Base-by-base conservation (phyloP, 2,888 invertebrate genomes). In the Mamestra brassicae region DNA sequence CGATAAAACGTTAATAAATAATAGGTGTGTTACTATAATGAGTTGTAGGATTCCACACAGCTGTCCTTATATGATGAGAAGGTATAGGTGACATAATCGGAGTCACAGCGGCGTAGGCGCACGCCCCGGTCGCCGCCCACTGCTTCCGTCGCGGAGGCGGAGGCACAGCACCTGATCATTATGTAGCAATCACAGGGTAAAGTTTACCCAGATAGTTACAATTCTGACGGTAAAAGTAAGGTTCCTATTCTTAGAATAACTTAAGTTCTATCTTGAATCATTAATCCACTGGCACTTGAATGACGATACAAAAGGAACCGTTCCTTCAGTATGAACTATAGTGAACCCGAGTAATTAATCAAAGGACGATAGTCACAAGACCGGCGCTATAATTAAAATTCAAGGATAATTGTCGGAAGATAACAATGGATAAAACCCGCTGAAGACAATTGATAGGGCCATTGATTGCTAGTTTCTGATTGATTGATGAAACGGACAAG, bases 131-230 rank as follows among this genome's bases (percentile, higher is more conserved):
- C 88, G 84, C 92, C 96, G 92, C 96, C 96, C 94, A 96, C 96
- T 67, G 94, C 93, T 95, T 96, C 96, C 96, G 96, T 91, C 90
- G 94, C 90, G 92, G 93, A 92, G 95, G 95, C 94, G 95, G 89
- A 87, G 87, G 89, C 90, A 90, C 90, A 92, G 89, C 94, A 95
- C 94, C 95, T 95, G 95, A 95, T 94, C 91, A 88, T 88, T 90
- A 88, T 93, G 91, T 90, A 89, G 93, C 91, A 92, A 93, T 90
- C 90, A 91, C 87, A 84, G 82, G 78, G 80, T 85, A 87, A 85
- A 85, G 82, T 85, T 89, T 85, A 87, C 80, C 83, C 74, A 83
- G 68, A 42, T 85, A 78, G 38, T 72, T 52, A 55, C 10, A 62
- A 26, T 60, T 60, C 13, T 54, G 42, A 57, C 54, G 57, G 50